phyloP scores from a whole-genome alignment of 2,113 vertebrate genomes.

The Poecile atricapillus region DNA sequence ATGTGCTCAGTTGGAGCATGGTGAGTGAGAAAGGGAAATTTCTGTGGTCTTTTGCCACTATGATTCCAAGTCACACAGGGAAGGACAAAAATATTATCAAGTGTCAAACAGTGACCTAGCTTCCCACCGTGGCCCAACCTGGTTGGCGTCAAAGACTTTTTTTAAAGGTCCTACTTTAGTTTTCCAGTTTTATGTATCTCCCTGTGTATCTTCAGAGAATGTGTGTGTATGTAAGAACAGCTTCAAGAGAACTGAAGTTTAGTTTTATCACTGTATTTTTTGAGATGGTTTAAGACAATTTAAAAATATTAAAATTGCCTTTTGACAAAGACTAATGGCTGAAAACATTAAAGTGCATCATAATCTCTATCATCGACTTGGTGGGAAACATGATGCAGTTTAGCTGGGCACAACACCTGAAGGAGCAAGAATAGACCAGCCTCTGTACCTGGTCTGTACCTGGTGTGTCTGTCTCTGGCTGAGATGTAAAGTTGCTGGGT shows the following conservation, averaged over 20 bases:
- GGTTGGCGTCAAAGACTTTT: background rate
- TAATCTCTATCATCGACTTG: background rate
- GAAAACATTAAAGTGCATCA: background rate
- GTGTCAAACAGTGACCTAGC: background rate
- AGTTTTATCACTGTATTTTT: background rate
- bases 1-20: background rate
- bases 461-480: background rate
- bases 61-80: background rate
- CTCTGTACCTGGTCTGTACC: background rate
- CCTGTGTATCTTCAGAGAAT: background rate
- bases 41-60: background rate
- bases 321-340: background rate
- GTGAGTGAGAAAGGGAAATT: background rate
- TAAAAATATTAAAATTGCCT: background rate
- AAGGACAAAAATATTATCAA: background rate
- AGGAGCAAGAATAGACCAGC: background rate
- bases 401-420: background rate
- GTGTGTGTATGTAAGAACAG: background rate
- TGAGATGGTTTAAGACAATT: background rate
- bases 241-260: background rate
- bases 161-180: background rate
- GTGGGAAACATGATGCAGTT: background rate
- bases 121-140: background rate
- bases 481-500: background rate
- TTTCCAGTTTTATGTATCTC: background rate